Evolutionary conservation across 2,113 vertebrate species (phyloP).

Genomic region (Actinemys pallida): DNA sequence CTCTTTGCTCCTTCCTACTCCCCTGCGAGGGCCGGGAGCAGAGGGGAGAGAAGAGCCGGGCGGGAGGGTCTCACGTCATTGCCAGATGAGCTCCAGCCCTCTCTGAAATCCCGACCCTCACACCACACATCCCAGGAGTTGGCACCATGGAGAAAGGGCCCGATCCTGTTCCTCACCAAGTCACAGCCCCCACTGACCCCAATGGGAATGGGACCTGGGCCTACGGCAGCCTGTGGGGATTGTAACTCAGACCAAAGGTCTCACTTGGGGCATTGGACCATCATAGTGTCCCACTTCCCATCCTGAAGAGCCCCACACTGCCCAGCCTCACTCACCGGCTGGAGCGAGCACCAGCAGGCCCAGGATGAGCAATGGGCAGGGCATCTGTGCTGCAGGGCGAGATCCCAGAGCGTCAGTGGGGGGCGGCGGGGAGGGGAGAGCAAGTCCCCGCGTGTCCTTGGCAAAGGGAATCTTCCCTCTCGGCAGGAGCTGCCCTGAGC

Average conservation of each 20-base stretch:
- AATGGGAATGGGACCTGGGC: not conserved
- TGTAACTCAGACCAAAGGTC: accelerated
- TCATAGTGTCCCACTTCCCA: accelerated
- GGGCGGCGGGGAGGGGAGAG: accelerated
- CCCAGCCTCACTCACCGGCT: conserved; percentile 43
- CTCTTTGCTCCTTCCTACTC: too few relatives aligned
- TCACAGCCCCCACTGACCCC: not conserved
- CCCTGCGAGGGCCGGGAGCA: not conserved
- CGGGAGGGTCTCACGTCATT: not conserved
- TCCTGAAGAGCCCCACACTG: not conserved
- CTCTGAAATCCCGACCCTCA: too few relatives aligned
- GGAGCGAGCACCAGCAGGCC: not conserved
- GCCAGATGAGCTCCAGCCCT: not conserved
- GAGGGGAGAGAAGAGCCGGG: not conserved
- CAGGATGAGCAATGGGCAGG: not conserved
- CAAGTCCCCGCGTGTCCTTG: accelerated
- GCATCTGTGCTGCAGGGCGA: not conserved
- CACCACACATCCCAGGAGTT: not conserved
- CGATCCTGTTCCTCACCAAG: not conserved
- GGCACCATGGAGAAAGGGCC: not conserved
- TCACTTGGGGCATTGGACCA: accelerated
- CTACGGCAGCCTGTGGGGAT: not conserved
- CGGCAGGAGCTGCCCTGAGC: accelerated
- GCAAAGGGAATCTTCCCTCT: not conserved
- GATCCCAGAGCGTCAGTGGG: accelerated